A percentile compares a stretch with the other conserved stretches of the same genome.
Evolutionary conservation across 2,888 invertebrate species (phyloP).

Genomic region (Hedya salicella): DNA sequence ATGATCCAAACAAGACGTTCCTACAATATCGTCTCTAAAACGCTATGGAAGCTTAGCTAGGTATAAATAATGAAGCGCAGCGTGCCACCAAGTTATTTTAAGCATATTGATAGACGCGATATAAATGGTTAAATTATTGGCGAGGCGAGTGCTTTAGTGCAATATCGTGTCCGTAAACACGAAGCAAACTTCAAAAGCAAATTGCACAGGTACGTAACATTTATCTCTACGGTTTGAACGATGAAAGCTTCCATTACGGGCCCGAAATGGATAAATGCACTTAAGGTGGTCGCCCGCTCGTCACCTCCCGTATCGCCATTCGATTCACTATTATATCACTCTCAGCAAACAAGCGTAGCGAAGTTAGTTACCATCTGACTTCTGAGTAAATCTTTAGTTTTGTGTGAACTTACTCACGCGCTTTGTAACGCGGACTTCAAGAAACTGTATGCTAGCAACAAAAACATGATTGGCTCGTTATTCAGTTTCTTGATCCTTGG

Average conservation of each 20-base stretch:
- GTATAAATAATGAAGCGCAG: slow-evolving; percentile 52
- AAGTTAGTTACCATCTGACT: slow-evolving; percentile 2
- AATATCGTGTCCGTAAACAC: slow-evolving; percentile 65
- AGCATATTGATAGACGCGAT: slow-evolving; percentile 61
- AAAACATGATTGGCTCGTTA: too few species aligned
- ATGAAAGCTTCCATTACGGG: slow-evolving; percentile 76
- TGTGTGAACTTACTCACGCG: too few species aligned
- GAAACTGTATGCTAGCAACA: too few species aligned
- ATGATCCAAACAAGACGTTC: not conserved
- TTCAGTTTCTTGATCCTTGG: too few species aligned
- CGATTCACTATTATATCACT: slow-evolving; percentile 58
- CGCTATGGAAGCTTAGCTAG: slow-evolving; percentile 45
- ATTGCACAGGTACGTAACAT: slow-evolving; percentile 72
- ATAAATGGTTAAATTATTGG: slow-evolving; percentile 68
- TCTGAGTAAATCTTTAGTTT: not conserved
- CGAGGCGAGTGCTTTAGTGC: slow-evolving; percentile 64
- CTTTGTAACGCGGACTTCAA: too few species aligned
- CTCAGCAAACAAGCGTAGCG: slow-evolving; percentile 43
- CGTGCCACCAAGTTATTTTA: slow-evolving; percentile 56
- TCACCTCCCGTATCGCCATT: slow-evolving; percentile 54
- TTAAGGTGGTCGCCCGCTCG: slow-evolving; percentile 62
- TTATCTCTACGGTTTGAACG: slow-evolving; percentile 69
- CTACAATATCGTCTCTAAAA: slow-evolving; percentile 9
- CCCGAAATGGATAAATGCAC: slow-evolving; percentile 76
- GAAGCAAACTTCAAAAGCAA: slow-evolving; percentile 74